Conservation (phyloP, 2,888 invertebrate genomes). For the Taphrorychus bicolor region DNA sequence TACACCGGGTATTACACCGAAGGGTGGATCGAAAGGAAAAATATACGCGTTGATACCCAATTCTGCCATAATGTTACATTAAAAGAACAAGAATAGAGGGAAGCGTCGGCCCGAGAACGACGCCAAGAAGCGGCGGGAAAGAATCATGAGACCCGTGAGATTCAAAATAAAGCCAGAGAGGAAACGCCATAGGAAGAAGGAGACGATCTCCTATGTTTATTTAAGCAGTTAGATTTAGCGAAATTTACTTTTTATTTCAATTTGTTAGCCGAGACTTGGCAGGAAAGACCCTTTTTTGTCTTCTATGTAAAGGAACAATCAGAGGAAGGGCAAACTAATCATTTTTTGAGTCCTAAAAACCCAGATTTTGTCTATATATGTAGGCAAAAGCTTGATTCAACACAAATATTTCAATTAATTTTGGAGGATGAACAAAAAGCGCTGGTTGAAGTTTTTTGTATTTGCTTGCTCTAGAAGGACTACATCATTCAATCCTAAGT, state of each 20-base stretch:
- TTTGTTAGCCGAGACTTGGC: neutral
- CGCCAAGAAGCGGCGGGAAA: conserved; percentile 56
- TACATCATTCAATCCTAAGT: too few species aligned
- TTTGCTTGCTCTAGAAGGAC: too few species aligned
- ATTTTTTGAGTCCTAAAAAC: too few species aligned
- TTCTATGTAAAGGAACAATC: neutral
- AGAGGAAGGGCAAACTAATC: neutral
- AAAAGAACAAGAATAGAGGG: conserved; percentile 59
- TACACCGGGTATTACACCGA: too few species aligned
- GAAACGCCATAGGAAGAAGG: conserved; percentile 19
- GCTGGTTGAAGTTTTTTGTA: too few species aligned
- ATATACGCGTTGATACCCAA: conserved; percentile 6
- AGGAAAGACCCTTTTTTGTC: neutral
- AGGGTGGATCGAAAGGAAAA: conserved; percentile 1
- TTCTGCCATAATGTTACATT: conserved; percentile 57
- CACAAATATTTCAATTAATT: too few species aligned
- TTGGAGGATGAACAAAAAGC: too few species aligned
- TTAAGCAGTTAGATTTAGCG: conserved; percentile 35
- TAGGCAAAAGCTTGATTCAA: too few species aligned
- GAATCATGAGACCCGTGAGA: conserved; percentile 60
- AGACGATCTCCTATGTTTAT: conserved; percentile 36
- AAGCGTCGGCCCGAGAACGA: conserved; percentile 57
- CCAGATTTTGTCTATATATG: too few species aligned
- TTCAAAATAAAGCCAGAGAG: conserved; percentile 38
- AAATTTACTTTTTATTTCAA: conserved; percentile 20